Percentiles rank a stretch among this genome's conserved stretches.
These are phyloP conservation scores for Montipora capricornis DNA, from an alignment of 64 coral and sea anemone species.

Conservation along the genomic window DNA sequence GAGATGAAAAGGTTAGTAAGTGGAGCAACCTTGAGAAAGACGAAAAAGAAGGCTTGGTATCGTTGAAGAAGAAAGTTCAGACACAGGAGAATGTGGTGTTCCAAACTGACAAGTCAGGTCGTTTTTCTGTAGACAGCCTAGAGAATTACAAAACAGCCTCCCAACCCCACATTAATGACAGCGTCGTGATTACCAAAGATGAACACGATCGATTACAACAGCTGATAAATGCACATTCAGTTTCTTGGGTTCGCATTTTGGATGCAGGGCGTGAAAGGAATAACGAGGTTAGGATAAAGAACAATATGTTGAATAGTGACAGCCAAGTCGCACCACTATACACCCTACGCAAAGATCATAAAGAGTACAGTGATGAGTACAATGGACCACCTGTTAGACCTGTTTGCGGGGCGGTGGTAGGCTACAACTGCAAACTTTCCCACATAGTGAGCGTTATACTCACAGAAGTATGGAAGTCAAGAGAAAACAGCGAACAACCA, in stretches of 20 bases:
- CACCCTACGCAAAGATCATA: conserved; percentile 25
- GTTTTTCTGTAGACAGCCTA: conserved; percentile 47
- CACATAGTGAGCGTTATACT: too few species aligned
- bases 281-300: conserved; percentile 11
- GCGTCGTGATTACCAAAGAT: not conserved
- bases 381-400: too few species aligned
- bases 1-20: not conserved
- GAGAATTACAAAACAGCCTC: conserved; percentile 59
- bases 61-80: conserved; percentile 27
- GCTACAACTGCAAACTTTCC: too few species aligned
- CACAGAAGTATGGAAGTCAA: too few species aligned
- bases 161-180: not conserved
- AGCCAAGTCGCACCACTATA: conserved; percentile 30
- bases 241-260: conserved; percentile 14
- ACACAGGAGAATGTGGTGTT: conserved; percentile 27
- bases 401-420: too few species aligned
- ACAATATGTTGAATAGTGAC: conserved; percentile 48
- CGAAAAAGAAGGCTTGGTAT: conserved; percentile 38
- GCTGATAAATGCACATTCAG: conserved; percentile 36
- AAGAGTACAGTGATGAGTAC: not conserved
- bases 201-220: conserved; percentile 39
- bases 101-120: conserved; percentile 43
- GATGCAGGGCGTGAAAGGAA: too few species aligned
- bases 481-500: not conserved
- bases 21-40: conserved; percentile 46